Base-by-base conservation (phyloP, 1,140 invertebrate species). In the Lamellibrachia luymesi region DNA sequence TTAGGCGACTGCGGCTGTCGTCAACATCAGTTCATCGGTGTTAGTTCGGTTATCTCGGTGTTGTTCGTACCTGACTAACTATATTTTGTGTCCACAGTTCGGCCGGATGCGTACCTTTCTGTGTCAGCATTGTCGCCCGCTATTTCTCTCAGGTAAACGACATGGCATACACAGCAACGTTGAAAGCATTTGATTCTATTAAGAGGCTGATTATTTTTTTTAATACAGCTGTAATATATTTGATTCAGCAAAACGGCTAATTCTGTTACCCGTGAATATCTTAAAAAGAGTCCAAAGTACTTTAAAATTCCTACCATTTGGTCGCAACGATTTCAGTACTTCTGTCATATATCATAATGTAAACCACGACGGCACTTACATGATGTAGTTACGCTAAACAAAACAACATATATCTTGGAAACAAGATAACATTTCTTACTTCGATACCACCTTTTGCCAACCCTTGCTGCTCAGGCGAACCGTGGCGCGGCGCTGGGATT, bases 401-500 rank as follows among this genome's bases (percentile, higher is more conserved):
- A 38, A 38, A 1, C 38, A 38, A 38, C 38, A 38, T 38, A 38
- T 38, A 38, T 38, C 38, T 38, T 38, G 38, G 38, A 1, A 38
- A 38, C 38, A 38, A 38, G 38, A 38, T 38, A 38, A 38, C 38
- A 38, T 0, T 0, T 38, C 25, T 80, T 10, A 80, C 7, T 2
- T 80, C 13, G 4, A 80, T 22, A 22, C 25, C 2, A 80, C 2
- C 64, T 80, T 0, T 80, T 22, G 17, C 17, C 13, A 22, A 17
- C 64, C 91, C 91, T 1, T 64, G 56, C 27, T 38, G 17, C 52
- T 8, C 64, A 27, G 93, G 56, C 98, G 93, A 97, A 98, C 94
- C 97, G 98, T 93, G 98, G 98, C 13, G 96, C 98, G n/a, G 98
- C 98, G 0, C 97, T 99, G 97, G 98, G 98, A 1, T 98, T 99